Base-by-base conservation (phyloP, 2,113 vertebrate species). In the Grantiella picta region DNA sequence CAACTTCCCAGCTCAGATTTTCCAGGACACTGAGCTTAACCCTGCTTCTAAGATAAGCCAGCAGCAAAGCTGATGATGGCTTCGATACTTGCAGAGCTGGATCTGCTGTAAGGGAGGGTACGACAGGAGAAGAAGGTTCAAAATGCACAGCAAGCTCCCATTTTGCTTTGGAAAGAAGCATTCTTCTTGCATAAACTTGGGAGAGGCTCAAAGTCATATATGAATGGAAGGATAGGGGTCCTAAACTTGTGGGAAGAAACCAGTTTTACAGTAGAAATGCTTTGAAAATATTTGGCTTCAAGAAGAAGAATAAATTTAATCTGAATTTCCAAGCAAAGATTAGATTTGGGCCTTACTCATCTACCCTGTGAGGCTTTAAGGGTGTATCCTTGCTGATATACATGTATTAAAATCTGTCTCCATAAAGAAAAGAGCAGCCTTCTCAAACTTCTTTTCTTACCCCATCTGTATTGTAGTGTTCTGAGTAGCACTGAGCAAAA, bases 41-140 rank as follows among this genome's bases (percentile, higher is more conserved):
- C 3, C 6, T 65, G 27, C n/a, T 57, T 44, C 14, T 5, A 28
- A 33, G 33, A 0, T 1, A 88, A 76, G 42, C 12, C 36, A 79
- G 47, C n/a, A 45, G 66, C 1, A 9, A 76, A 85, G 23, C 20
- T 42, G 12, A 16, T 66, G 56, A 36, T 5, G 7, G 18, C 28
- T 86, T 52, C 0, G 0, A 12, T 38, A 42, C 8, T 40, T 65
- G 10, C 14, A 38, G 57, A 71, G 49, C 33, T 80, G 28, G 5
- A 54, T 72, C 23, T 86, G 35, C 33, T n/a, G 11, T 61, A 61
- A 77, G 36, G 7, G 19, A 47, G 14, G 36, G 25, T 78, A 50
- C 20, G 65, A 27, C 11, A 73, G 15, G 8, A 47, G 40, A 53
- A 86, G 11, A 9, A 35, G 2, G 5, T 53, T 60, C 27, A 73